phyloP scores from a whole-genome alignment of 2,113 vertebrate genomes.

The Zosterops lateralis region DNA sequence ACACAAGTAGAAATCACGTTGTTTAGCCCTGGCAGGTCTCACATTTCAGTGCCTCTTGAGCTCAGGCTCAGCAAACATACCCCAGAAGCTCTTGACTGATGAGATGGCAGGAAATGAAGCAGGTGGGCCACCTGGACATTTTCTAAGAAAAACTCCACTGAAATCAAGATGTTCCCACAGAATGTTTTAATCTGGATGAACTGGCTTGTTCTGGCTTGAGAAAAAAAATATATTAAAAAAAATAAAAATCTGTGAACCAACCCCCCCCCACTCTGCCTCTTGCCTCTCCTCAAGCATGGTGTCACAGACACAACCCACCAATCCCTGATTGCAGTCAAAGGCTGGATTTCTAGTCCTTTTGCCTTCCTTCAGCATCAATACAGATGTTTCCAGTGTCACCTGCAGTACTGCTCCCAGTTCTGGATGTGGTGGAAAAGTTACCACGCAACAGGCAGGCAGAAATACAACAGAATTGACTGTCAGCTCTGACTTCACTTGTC shows the following conservation, averaged over 20 bases:
- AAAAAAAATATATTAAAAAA: neutral
- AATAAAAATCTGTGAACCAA: neutral
- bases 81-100: neutral
- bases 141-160: neutral
- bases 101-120: constrained; percentile 15
- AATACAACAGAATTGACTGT: neutral
- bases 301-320: neutral
- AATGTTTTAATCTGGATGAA: neutral
- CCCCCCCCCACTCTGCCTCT: neutral
- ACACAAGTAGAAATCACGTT: neutral
- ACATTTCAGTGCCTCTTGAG: neutral
- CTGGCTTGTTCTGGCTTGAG: neutral
- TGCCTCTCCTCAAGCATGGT: neutral
- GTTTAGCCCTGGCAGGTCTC: neutral
- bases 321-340: neutral
- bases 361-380: neutral
- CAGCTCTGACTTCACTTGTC: neutral
- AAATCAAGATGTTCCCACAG: neutral
- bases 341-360: neutral
- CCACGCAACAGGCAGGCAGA: neutral
- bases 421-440: neutral
- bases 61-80: neutral
- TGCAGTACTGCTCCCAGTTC: neutral
- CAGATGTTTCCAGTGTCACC: neutral
- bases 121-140: neutral